Base-by-base conservation (phyloP, 2,888 invertebrate species). In the Lumbricus terrestris region DNA sequence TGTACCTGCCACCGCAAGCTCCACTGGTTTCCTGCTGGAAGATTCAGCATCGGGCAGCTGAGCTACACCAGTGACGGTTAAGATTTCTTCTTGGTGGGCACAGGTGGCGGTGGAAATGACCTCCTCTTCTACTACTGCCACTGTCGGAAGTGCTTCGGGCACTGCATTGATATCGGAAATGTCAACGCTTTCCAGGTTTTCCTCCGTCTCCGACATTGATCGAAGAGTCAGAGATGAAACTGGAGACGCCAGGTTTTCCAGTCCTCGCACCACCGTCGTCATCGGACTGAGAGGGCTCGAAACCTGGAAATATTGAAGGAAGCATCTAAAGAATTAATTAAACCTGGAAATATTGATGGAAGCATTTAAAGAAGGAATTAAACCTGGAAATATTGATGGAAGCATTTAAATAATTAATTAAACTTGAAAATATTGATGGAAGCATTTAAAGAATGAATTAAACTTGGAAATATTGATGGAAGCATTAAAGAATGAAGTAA, bases 221-320 rank as follows among this genome's bases (percentile, higher is more conserved):
- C 13, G 29, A 69, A 69, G 69, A 69, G 69, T n/a, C n/a, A 69
- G n/a, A 29, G 69, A 69, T 69, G 69, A 69, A 69, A 69, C 69
- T 69, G 69, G 69, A 29, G 69, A 69, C n/a, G 69, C 1, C n/a
- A n/a, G 69, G 69, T n/a, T 69, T 69, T 69, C 69, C 69, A 69
- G 29, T 69, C 69, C 34, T 11, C 85, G 85, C 8, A n/a, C 85
- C 20, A 4, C 35, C 8, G 85, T 34, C 5, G 85, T 34, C 85
- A 35, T 34, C 35, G 85, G 85, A 85, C 85, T 85, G n/a, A 85
- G 85, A 35, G 85, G 85, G 15, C 85, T 85, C 85, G 37, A 85
- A 85, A 37, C 37, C 85, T 85, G 85, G 16, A 85, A 85, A 35
- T 1, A 35, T 83, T 83, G 35, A 34, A 4, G 18, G 54, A 54